Conservation (phyloP, 2,888 invertebrate genomes). For the Melieria crassipennis region DNA sequence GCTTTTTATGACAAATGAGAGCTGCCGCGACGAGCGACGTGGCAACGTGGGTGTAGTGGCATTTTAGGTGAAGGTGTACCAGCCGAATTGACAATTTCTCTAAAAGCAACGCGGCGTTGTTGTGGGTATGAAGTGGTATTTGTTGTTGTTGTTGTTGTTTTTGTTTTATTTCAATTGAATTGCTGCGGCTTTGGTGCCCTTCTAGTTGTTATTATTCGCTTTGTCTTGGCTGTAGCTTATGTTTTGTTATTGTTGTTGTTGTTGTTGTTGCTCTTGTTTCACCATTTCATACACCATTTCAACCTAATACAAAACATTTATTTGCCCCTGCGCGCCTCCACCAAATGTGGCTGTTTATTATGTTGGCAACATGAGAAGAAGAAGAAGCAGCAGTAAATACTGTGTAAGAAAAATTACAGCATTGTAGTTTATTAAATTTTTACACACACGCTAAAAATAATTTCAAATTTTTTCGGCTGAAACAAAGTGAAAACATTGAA, state of each 20-base stretch:
- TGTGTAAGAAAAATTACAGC: too few relatives aligned
- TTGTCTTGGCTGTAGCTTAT: neutral
- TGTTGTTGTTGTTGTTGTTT: neutral
- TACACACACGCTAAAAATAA: too few relatives aligned
- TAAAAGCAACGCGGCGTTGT: neutral
- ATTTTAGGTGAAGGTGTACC: neutral
- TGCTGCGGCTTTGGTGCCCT: too few relatives aligned
- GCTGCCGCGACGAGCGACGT: neutral
- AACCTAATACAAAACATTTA: too few relatives aligned
- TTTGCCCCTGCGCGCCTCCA: too few relatives aligned
- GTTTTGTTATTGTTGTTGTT: constrained; percentile 16
- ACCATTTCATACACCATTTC: constrained; percentile 7
- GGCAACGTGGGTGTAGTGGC: neutral
- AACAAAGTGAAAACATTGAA: too few relatives aligned
- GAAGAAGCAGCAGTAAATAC: too few relatives aligned
- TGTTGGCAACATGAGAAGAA: too few relatives aligned
- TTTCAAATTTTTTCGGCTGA: too few relatives aligned
- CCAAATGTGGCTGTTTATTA: too few relatives aligned
- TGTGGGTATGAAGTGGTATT: neutral
- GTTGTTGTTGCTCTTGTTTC: constrained; percentile 20
- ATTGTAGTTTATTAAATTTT: too few relatives aligned
- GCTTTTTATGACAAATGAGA: constrained; percentile 33
- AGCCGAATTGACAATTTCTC: neutral
- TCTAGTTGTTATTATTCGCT: neutral
- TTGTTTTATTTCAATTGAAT: neutral